These are phyloP conservation scores for Drosophila cardini DNA, from an alignment of 1,140 invertebrate species.

Conservation along the genomic window DNA sequence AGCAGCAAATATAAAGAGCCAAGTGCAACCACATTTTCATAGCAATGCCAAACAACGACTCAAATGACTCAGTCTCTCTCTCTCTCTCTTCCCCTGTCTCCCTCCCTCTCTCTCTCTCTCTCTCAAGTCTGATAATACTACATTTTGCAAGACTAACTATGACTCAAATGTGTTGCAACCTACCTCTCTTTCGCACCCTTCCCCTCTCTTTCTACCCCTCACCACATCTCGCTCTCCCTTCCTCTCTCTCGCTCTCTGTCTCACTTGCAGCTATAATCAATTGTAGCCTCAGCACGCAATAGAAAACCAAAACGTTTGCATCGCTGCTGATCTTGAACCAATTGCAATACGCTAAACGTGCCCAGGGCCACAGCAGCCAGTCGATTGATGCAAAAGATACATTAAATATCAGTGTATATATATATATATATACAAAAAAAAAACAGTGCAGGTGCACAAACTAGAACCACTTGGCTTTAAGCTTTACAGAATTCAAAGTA, in stretches of 20 bases:
- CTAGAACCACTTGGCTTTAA: not conserved
- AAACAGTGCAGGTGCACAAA: not conserved
- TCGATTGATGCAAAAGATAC: slow-evolving; percentile 40
- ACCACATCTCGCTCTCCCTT: not conserved
- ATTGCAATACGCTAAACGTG: slow-evolving; percentile 74
- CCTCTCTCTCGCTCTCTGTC: slow-evolving; percentile 27
- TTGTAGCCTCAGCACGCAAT: slow-evolving; percentile 33
- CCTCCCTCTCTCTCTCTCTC: too few species aligned
- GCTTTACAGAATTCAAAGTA: too few species aligned
- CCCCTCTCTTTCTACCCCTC: not conserved
- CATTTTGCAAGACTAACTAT: slow-evolving; percentile 56
- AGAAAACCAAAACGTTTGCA: slow-evolving; percentile 39
- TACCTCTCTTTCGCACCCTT: not conserved
- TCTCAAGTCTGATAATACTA: slow-evolving; percentile 29
- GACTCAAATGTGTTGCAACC: slow-evolving; percentile 31
- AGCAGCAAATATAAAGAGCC: slow-evolving; percentile 40
- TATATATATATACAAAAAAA: slow-evolving; percentile 9
- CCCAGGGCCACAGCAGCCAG: slow-evolving; percentile 55
- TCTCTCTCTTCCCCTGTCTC: too few species aligned
- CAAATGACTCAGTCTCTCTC: slow-evolving; percentile 58
- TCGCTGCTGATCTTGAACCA: slow-evolving; percentile 78
- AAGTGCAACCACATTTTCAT: slow-evolving; percentile 67
- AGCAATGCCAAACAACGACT: slow-evolving; percentile 65
- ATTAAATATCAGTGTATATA: not conserved
- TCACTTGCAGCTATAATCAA: slow-evolving; percentile 51